phyloP scores from a whole-genome alignment of 2,888 invertebrate genomes.

The Lepidonotus clava region DNA sequence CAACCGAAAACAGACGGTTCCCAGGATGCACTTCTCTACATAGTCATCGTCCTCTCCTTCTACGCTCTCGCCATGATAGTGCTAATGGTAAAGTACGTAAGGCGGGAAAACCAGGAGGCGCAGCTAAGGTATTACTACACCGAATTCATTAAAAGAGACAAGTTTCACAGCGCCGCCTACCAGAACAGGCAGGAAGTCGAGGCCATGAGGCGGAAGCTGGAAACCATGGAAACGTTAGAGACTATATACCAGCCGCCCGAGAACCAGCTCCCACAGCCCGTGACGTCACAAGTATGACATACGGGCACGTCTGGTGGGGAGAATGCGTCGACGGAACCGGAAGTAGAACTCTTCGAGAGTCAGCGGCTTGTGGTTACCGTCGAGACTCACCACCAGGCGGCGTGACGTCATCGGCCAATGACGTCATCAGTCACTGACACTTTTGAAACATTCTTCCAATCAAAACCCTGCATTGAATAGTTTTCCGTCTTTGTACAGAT shows the following conservation, averaged over 20 bases:
- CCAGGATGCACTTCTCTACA: slow-evolving; percentile 57
- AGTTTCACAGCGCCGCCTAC: slow-evolving; percentile 53
- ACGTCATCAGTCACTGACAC: not conserved
- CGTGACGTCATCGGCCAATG: not conserved
- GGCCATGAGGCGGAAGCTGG: slow-evolving; percentile 4
- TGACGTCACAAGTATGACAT: not conserved
- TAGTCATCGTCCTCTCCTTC: slow-evolving; percentile 58
- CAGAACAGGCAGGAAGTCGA: slow-evolving; percentile 47
- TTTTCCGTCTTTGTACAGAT: no score
- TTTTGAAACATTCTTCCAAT: no score
- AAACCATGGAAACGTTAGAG: slow-evolving; percentile 22
- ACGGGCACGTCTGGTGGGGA: slow-evolving; percentile 13
- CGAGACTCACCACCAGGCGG: slow-evolving; percentile 15
- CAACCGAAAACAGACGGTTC: slow-evolving; percentile 24
- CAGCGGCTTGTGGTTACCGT: not conserved
- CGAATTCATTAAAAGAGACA: slow-evolving; percentile 58
- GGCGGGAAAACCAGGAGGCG: slow-evolving; percentile 58
- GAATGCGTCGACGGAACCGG: not conserved
- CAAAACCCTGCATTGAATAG: no score
- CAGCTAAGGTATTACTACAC: slow-evolving; percentile 51
- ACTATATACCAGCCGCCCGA: slow-evolving; percentile 4
- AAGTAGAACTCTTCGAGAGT: not conserved
- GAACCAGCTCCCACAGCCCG: not conserved
- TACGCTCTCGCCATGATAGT: slow-evolving; percentile 59
- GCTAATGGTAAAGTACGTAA: slow-evolving; percentile 59